Base-by-base conservation (phyloP, 2,888 invertebrate species). In the Watsonalla cultraria region DNA sequence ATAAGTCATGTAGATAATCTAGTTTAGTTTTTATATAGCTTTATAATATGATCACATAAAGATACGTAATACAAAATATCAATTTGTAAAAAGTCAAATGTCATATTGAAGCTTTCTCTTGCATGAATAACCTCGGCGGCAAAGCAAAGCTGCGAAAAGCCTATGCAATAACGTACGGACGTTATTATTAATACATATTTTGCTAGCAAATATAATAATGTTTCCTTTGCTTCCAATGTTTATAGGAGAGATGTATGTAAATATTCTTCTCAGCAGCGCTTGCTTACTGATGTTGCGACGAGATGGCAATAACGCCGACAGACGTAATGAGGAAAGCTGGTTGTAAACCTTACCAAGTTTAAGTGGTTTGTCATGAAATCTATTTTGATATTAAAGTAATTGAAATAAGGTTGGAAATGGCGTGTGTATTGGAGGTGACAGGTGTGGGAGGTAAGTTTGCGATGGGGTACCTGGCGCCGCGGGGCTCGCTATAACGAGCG, bases 251-350 rank as follows among this genome's bases (percentile, higher is more conserved):
- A 80, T 74, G 77, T 80, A 78, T 79, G 81, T 82, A 82, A 86
- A 87, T 86, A 86, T 86, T 86, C 84, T 82, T 83, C 80, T 75
- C 72, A 79, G 78, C 81, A 78, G 77, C 76, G 76, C 75, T 80
- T 80, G 76, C 75, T 80, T 80, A 82, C 79, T 80, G 77, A 81
- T 78, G 80, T 81, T 80, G 75, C 78, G 74, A 73, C 66, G 73
- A 78, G 79, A 80, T 77, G 76, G 82, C 81, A 82, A 84, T 85
- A 84, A 81, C 77, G 73, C 76, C 77, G 81, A 80, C 83, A 81
- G 80, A 80, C 80, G 83, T 85, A 85, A 86, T 85, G 83, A 86
- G 82, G 80, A 82, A 82, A 78, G 76, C 70, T 76, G 78, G 74
- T 70, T 75, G 73, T 80, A 78, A 77, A 76, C 64, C 68, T 70